phyloP scores from a whole-genome alignment of 1,140 invertebrate genomes.

The Mylabris phalerata region DNA sequence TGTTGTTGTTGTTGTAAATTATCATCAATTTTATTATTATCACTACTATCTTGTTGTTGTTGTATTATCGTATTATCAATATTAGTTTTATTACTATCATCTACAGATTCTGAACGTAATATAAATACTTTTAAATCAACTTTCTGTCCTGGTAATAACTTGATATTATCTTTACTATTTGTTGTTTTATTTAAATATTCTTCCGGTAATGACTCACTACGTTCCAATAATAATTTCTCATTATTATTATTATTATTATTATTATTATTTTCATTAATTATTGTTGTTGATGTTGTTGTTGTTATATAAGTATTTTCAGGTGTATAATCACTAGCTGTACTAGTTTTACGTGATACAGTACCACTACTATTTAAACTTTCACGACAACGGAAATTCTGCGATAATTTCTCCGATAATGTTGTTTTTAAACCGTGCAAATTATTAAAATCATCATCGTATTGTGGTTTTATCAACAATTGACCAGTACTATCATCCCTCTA shows the following conservation, averaged over 20 bases:
- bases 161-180: constrained; percentile 14
- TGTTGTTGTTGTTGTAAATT: too few species aligned
- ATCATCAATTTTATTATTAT: too few species aligned
- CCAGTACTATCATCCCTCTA: constrained; percentile 32
- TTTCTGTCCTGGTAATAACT: constrained; percentile 33
- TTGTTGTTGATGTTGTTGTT: too few species aligned
- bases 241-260: too few species aligned
- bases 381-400: constrained; percentile 35
- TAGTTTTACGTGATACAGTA: constrained; percentile 48
- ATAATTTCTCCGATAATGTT: constrained; percentile 35
- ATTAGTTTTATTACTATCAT: too few species aligned
- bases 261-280: too few species aligned
- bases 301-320: constrained; percentile 45
- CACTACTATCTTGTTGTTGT: too few species aligned
- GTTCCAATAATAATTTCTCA: too few species aligned
- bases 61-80: too few species aligned
- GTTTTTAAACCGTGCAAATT: constrained; percentile 34
- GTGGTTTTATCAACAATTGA: constrained; percentile 23
- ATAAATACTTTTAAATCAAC: constrained; percentile 36
- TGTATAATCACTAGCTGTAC: constrained; percentile 49
- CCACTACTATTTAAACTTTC: constrained; percentile 46
- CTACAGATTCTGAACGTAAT: constrained; percentile 18
- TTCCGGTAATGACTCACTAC: too few species aligned
- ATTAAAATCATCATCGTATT: constrained; percentile 12
- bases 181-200: too few species aligned